Conservation (phyloP, 1,140 invertebrate species). For the Pomacea maculata region DNA sequence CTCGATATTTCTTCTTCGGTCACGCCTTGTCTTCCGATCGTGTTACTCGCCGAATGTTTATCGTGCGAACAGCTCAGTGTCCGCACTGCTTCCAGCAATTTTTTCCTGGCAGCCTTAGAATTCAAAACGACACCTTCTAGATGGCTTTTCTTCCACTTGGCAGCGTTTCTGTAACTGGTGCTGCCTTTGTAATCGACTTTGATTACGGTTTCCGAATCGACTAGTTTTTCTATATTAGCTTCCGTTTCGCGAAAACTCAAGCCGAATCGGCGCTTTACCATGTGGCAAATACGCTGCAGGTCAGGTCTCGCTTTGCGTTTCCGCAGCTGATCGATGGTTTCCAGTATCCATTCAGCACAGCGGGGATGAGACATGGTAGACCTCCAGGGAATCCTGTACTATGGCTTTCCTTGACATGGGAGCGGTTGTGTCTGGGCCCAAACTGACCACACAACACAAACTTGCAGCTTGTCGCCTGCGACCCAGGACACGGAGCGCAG, state of each 20-base stretch:
- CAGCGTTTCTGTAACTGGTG: conserved; percentile 83
- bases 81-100: conserved; percentile 52
- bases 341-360: conserved; percentile 79
- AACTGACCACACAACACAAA: conserved; percentile 2
- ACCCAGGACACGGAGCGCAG: conserved; percentile 9
- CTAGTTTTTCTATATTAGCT: conserved; percentile 77
- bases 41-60: neutral
- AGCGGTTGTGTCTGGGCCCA: neutral
- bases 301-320: conserved; percentile 84
- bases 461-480: neutral
- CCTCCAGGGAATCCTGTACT: neutral
- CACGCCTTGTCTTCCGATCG: conserved; percentile 26
- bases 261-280: conserved; percentile 78
- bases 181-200: conserved; percentile 89
- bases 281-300: conserved; percentile 82
- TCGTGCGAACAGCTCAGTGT: conserved; percentile 24
- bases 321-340: conserved; percentile 84
- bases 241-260: conserved; percentile 77
- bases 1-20: conserved; percentile 39
- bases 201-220: conserved; percentile 79
- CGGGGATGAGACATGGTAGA: conserved; percentile 38
- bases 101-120: conserved; percentile 48
- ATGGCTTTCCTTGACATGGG: neutral
- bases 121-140: conserved; percentile 52
- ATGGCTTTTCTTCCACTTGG: conserved; percentile 62